Base-by-base conservation (phyloP, 2,888 invertebrate genomes). In the Aethes cnicana region DNA sequence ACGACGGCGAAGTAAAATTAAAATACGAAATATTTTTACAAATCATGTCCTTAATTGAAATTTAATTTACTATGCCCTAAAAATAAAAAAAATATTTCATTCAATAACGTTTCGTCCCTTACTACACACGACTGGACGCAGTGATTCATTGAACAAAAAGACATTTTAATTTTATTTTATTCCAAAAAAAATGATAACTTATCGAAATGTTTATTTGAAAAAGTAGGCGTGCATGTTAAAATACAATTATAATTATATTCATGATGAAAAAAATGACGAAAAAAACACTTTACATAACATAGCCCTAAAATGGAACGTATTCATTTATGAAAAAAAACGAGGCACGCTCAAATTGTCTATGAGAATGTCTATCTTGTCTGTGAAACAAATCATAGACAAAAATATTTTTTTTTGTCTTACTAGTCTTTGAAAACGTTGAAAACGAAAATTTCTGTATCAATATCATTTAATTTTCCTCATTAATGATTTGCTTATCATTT, bases 61-160 rank as follows among this genome's bases (percentile, higher is more conserved):
- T 80, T 62, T 78, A 84, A 77, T 86, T 87, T 84, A 85, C 84
- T 81, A 82, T 84, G 77, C 77, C 81, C 77, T 73, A 81, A 81
- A 85, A 85, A 77, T 81, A 79, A 85, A 86, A 82, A 84, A 86
- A 84, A 81, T 74, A 75, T 72, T 83, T 85, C 84, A 86, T 86
- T 84, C 80, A 84, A 70, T 59, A 70, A 81, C 85, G 85, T 86
- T 86, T 81, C 87, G 68, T 83, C 85, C 72, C 67, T 62, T 64
- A 64, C 57, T 58, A 60, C 56, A 59, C 44, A 55, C 56, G 59
- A 59, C 42, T 56, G 54, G 44, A 32, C 44, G 52, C 52, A 52
- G 37, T 55, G 44, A 41, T 39, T 7, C 49, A 53, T 26, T 33
- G 23, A 54, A 21, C 6, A 37, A 21, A 26, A 43, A 53, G 35